Percentiles rank a stretch among this genome's conserved stretches.
phyloP scores from a whole-genome alignment of 2,113 vertebrate species.

The Paramormyrops kingsleyae region DNA sequence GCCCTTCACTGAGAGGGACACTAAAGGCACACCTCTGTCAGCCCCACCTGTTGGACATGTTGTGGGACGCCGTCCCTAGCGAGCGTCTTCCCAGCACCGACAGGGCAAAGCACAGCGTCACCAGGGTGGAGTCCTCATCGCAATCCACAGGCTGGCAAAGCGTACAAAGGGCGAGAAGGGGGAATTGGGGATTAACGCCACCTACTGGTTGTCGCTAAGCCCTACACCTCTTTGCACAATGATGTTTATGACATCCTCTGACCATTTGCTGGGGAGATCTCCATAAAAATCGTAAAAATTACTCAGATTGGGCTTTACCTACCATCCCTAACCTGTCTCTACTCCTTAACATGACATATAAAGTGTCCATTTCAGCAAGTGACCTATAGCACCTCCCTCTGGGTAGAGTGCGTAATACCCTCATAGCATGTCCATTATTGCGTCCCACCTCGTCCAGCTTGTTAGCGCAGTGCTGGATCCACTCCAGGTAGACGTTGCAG shows the following conservation, averaged over 20 bases:
- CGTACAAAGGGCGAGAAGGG: neutral
- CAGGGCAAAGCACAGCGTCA: conserved; percentile 88
- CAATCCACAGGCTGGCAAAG: conserved; percentile 70
- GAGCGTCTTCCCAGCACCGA: conserved; percentile 88
- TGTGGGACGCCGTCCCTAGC: conserved; percentile 84
- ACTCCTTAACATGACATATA: neutral
- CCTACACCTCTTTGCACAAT: neutral
- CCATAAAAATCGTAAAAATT: neutral
- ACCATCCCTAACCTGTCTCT: neutral
- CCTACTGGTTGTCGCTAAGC: neutral
- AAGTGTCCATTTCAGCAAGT: neutral
- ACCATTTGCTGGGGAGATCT: neutral
- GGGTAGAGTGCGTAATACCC: neutral
- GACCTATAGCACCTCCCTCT: neutral
- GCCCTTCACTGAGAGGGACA: neutral
- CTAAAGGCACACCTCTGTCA: neutral
- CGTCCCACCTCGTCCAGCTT: conserved; percentile 72
- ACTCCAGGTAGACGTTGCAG: conserved; percentile 91
- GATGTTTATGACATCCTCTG: neutral
- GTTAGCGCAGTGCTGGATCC: conserved; percentile 86
- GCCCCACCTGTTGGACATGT: conserved; percentile 87
- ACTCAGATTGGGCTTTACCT: neutral
- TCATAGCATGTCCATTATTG: neutral
- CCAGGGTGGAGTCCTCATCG: conserved; percentile 86
- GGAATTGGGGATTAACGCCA: neutral